Base-by-base conservation (phyloP, 2,888 invertebrate species). In the Megalurothrips usitatus region DNA sequence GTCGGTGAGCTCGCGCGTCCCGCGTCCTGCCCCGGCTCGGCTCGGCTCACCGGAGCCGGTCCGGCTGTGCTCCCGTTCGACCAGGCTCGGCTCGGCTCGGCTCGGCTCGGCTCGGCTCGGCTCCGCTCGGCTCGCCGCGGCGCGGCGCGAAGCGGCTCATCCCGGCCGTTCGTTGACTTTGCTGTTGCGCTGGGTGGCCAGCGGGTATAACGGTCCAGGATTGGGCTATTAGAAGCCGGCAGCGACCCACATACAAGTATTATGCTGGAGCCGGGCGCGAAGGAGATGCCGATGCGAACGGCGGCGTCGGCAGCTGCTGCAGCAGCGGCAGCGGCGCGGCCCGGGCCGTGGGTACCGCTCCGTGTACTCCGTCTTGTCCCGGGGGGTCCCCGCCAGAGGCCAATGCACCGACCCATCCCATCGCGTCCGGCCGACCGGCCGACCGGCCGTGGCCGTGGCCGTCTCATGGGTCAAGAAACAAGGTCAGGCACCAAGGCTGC, bases 401-500 rank as follows among this genome's bases (percentile, higher is more conserved):
- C 34, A 43, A 43, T 43, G 34, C 34, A 43, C 34, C 6, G 6
- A 4, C 34, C 34, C 34, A 43, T 43, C 34, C 34, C 34, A 43
- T 2, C 34, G 2, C 2, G 34, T 17, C 11, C 19, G 58, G 58
- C 58, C 17, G 58, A n/a, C n/a, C n/a, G 58, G 14, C 58, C 14
- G 19, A 12, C 26, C 68, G 68, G 68, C 68, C 68, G n/a, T 17
- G 58, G 58, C n/a, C 58, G 58, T 43, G 58, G 58, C n/a, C 58
- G 58, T n/a, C n/a, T n/a, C 58, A 12, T n/a, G 68, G 26, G 68
- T 75, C 68, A 75, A 26, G 68, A 75, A 75, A 75, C 68, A 75
- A 75, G 68, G 68, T 75, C 68, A 75, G 80, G 28, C 80, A 68
- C 68, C 80, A 80, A 80, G 80, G 63, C 28, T 80, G 52, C 80